Evolutionary conservation across 2,888 invertebrate genomes (phyloP), one percentile per base, ranked within the genome.

Genomic region (Pterostichus madidus): DNA sequence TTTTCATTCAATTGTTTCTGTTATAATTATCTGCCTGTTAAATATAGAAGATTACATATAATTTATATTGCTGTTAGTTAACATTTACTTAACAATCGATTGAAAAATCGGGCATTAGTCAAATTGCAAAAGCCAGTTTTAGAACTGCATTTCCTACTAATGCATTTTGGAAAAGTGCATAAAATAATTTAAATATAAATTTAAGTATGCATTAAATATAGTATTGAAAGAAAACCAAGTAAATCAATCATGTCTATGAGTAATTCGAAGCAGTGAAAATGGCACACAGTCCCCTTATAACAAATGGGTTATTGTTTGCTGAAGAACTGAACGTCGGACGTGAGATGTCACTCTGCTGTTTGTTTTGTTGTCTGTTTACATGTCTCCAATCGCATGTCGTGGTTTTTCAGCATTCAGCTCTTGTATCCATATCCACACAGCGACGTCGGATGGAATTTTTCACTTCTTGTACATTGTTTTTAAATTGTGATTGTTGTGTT

Each of bases 381-480:
- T 75, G 75, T 71, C 68, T 71, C 68, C 68, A 71, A 71, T 71
- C 68, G 44, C 68, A 11, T 71, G 44, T 75, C 52, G 75, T n/a
- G 71, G 71, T 71, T 71, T 71, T 71, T 71, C 71, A 46, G 10
- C 64, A 32, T 11, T 61, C 15, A 24, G 24, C 24, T 24, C 24
- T 52, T 52, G 52, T 52, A 13, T 52, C 52, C 8, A 39, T 39
- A 39, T 24, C 24, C 24, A 24, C 24, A 24, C 24, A 31, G 7
- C n/a, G 15, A 71, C 11, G 44, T 71, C 71, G 49, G 71, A 71
- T 71, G 39, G 46, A 49, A 52, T 75, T 75, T 75, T 75, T 75
- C 75, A 52, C 75, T 75, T 75, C 75, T 75, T 75, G 75, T 75
- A 75, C 52, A 75, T 75, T 75, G 75, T 75, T 75, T 75, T 75